These are phyloP conservation scores for Pimephales promelas DNA, from an alignment of 2,113 vertebrate species.

Conservation along the genomic window DNA sequence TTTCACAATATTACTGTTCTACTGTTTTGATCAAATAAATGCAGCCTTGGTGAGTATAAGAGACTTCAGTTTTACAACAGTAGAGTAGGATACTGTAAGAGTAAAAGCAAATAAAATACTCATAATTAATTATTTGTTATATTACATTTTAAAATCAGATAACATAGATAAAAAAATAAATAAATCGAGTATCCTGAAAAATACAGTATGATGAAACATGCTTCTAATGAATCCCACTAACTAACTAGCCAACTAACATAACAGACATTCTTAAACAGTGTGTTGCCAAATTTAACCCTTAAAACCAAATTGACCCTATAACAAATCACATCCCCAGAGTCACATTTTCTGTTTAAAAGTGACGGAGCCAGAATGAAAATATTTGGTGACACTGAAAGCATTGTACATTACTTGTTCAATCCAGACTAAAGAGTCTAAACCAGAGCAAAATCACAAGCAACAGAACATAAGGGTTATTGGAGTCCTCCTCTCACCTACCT, in stretches of 20 bases:
- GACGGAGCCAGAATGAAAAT: neutral
- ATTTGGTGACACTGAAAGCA: too few species aligned
- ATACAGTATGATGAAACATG: neutral
- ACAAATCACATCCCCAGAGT: neutral
- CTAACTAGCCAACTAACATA: neutral
- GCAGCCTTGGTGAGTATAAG: too few species aligned
- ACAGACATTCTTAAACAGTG: neutral
- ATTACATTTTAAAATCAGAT: too few species aligned
- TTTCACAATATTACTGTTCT: neutral
- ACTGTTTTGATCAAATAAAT: neutral
- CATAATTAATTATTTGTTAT: too few species aligned
- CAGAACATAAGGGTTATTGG: neutral
- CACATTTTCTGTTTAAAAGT: neutral
- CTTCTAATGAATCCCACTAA: neutral
- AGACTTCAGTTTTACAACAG: too few species aligned
- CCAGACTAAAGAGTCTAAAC: neutral
- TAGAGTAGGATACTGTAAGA: too few species aligned
- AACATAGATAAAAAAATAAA: neutral
- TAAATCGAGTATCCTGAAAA: neutral
- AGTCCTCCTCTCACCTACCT: slow-evolving; percentile 78
- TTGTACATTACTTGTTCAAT: neutral
- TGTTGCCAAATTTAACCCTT: neutral
- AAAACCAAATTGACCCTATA: neutral
- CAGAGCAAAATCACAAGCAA: neutral
- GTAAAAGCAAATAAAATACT: too few species aligned